Evolutionary conservation across 2,797 vertebrate genomes (phyloP).

Genomic region (Fistularia tabacaria): DNA sequence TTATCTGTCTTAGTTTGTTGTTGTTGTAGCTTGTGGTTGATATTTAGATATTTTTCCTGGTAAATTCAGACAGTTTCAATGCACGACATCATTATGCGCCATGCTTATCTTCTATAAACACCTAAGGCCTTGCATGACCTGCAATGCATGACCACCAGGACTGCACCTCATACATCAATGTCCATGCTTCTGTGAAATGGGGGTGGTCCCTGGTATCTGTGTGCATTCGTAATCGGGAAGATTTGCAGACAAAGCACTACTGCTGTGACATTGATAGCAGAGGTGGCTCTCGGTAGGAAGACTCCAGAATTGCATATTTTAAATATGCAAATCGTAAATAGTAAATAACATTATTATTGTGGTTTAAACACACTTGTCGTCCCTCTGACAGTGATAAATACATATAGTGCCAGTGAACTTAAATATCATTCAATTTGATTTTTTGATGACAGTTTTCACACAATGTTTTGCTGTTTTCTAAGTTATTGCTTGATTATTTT

Average conservation of each 20-base stretch:
- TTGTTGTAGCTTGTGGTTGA: no score
- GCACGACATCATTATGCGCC: not conserved
- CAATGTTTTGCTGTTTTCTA: no score
- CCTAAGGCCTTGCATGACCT: slow-evolving; percentile 48
- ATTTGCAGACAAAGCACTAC: slow-evolving; percentile 59
- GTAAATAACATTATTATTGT: no score
- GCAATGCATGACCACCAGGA: slow-evolving; percentile 48
- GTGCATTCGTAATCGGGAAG: slow-evolving; percentile 42
- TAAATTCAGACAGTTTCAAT: not conserved
- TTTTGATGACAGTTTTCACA: no score
- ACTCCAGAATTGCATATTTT: not conserved
- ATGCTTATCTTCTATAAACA: not conserved
- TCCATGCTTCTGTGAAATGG: slow-evolving; percentile 8
- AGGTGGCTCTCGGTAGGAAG: slow-evolving; percentile 20
- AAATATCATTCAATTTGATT: no score
- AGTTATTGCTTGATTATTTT: no score
- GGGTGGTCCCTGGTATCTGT: slow-evolving; percentile 30
- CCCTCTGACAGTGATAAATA: no score
- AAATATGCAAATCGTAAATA: no score
- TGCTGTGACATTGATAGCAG: slow-evolving; percentile 50
- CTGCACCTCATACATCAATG: slow-evolving; percentile 58
- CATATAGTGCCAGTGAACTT: no score
- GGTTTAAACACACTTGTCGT: no score
- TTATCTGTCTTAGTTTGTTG: no score
- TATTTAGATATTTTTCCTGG: no score